Evolutionary conservation across 1,140 invertebrate genomes (phyloP).

Genomic region (Drosophila subobscura): DNA sequence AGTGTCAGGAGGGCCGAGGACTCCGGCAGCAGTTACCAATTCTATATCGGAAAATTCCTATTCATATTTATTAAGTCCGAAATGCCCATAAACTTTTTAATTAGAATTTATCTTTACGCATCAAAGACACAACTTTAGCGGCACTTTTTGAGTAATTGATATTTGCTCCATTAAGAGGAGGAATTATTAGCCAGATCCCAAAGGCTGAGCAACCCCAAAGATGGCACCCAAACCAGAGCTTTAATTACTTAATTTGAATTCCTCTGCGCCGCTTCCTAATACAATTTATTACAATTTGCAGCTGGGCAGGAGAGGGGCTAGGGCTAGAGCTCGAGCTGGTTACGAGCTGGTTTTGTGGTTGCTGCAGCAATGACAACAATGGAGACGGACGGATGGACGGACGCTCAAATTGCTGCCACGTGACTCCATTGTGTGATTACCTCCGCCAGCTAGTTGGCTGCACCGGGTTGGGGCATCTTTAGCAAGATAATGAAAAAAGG

Average conservation of each 20-base stretch:
- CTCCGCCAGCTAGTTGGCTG: constrained; percentile 55
- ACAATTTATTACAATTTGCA: constrained; percentile 77
- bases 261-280: constrained; percentile 55
- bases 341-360: constrained; percentile 53
- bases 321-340: constrained; percentile 12
- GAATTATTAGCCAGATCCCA: constrained; percentile 12
- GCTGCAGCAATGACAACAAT: constrained; percentile 51
- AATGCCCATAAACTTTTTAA: constrained; percentile 34
- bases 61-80: constrained; percentile 41
- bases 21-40: no score
- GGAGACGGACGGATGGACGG: constrained; percentile 34
- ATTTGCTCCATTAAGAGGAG: constrained; percentile 45
- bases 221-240: constrained; percentile 12
- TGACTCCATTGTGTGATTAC: constrained; percentile 70
- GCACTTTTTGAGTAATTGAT: constrained; percentile 30
- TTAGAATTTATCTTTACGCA: constrained; percentile 45
- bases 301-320: constrained; percentile 13
- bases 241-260: constrained; percentile 83
- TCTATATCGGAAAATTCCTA: not conserved
- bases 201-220: constrained; percentile 8
- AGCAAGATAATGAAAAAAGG: constrained; percentile 80
- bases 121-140: constrained; percentile 23
- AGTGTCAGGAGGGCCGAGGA: no score
- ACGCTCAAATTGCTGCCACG: constrained; percentile 80
- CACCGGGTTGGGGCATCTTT: constrained; percentile 29